Conservation (phyloP, 35 echinoderm and acorn worm species). For the Patiria miniata region DNA sequence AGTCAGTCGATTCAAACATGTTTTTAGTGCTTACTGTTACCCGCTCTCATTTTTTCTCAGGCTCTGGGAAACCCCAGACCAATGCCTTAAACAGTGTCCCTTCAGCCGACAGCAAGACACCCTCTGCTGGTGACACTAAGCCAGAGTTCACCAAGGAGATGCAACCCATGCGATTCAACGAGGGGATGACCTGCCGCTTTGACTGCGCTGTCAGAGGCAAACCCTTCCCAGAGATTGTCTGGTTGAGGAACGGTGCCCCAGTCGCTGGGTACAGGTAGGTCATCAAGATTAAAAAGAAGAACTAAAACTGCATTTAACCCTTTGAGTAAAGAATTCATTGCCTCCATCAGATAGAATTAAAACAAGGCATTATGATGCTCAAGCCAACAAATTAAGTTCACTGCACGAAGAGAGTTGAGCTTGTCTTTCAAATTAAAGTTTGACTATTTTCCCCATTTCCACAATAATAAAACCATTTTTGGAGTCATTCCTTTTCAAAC, state of each 20-base stretch:
- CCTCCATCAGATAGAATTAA: no score
- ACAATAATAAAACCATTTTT: no score
- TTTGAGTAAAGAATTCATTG: no score
- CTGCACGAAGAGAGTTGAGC: no score
- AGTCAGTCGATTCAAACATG: no score
- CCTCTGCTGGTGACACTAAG: conserved; percentile 14
- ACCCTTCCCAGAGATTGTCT: conserved; percentile 77
- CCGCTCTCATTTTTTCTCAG: not conserved
- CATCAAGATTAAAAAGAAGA: no score
- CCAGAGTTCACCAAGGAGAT: conserved; percentile 70
- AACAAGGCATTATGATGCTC: no score
- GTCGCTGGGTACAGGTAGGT: conserved; percentile 80
- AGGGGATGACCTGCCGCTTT: conserved; percentile 70
- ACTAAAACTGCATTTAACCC: not conserved
- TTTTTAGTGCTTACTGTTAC: no score
- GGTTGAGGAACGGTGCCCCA: conserved; percentile 72
- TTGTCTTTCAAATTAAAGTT: no score
- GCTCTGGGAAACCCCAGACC: conserved; percentile 19
- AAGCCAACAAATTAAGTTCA: no score
- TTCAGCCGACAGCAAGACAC: not conserved
- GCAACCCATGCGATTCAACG: conserved; percentile 66
- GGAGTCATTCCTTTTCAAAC: no score
- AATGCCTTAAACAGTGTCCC: conserved; percentile 39
- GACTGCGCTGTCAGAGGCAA: conserved; percentile 71
- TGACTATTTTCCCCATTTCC: no score